Percentiles rank a stretch among this genome's conserved stretches.
phyloP scores from a whole-genome alignment of 2,888 invertebrate genomes.

The Diaprepes abbreviatus region DNA sequence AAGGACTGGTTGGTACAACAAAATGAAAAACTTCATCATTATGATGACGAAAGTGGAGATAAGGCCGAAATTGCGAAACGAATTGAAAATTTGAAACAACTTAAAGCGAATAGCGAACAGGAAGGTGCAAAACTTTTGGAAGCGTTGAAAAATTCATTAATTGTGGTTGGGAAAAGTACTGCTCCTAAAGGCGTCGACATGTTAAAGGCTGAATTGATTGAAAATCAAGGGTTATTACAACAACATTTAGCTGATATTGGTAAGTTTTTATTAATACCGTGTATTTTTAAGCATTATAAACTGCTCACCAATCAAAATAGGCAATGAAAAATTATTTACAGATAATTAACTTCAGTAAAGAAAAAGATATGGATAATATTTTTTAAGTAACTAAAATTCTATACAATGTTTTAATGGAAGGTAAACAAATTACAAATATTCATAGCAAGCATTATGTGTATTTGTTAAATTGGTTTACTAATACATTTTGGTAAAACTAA shows the following conservation, averaged over 20 bases:
- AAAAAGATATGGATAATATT: too few relatives aligned
- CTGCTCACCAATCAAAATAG: too few relatives aligned
- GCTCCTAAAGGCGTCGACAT: constrained; percentile 83
- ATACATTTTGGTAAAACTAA: too few relatives aligned
- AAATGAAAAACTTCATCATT: constrained; percentile 84
- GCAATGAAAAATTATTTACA: too few relatives aligned
- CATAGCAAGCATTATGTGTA: too few relatives aligned
- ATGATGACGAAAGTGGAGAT: constrained; percentile 88
- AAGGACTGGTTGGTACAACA: constrained; percentile 87
- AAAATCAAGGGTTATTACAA: constrained; percentile 76
- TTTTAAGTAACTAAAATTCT: too few relatives aligned
- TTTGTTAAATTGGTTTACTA: too few relatives aligned
- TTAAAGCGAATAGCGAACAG: constrained; percentile 75
- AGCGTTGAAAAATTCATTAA: constrained; percentile 77
- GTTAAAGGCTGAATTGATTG: constrained; percentile 80
- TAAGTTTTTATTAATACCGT: constrained; percentile 55
- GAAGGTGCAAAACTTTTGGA: constrained; percentile 77
- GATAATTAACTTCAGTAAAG: too few relatives aligned
- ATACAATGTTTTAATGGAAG: too few relatives aligned
- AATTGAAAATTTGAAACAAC: constrained; percentile 74
- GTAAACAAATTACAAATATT: too few relatives aligned
- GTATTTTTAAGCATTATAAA: too few relatives aligned
- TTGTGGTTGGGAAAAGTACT: constrained; percentile 81
- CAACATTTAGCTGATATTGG: constrained; percentile 78
- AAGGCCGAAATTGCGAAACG: constrained; percentile 84